Percentiles rank a stretch among this genome's conserved stretches.
Evolutionary conservation across 2,888 invertebrate genomes (phyloP).

Genomic region (Andrena flavipes): DNA sequence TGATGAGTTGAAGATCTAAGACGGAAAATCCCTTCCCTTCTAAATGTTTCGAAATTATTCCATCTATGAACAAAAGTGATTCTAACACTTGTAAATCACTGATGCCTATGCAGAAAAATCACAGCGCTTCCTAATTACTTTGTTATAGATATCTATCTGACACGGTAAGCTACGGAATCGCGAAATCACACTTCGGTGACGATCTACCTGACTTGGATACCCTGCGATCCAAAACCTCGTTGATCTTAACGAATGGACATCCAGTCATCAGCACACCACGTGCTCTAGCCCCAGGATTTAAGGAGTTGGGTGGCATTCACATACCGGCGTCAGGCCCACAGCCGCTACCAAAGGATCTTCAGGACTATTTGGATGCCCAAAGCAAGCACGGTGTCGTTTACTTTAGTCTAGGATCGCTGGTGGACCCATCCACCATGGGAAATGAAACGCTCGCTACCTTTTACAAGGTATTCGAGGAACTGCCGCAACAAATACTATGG

Average conservation of each 20-base stretch:
- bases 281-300: conserved; percentile 84
- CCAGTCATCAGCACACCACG: conserved; percentile 84
- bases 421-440: conserved; percentile 62
- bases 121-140: background rate
- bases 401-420: conserved; percentile 64
- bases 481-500: conserved; percentile 74
- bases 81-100: no score
- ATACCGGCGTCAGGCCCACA: conserved; percentile 77
- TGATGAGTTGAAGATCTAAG: no score
- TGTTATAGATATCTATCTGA: conserved; percentile 39
- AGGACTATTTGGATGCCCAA: conserved; percentile 58
- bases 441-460: conserved; percentile 67
- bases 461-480: conserved; percentile 69
- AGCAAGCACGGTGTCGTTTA: conserved; percentile 64
- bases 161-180: conserved; percentile 60
- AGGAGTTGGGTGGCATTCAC: conserved; percentile 87
- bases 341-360: conserved; percentile 41
- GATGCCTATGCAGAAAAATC: background rate
- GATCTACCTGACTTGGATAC: conserved; percentile 82
- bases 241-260: conserved; percentile 86
- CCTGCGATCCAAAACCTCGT: conserved; percentile 85
- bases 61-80: no score
- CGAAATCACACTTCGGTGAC: conserved; percentile 70
- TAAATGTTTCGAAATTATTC: no score
- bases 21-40: no score